Base-by-base conservation (phyloP, 2,113 vertebrate genomes). In the Tamias sibiricus region DNA sequence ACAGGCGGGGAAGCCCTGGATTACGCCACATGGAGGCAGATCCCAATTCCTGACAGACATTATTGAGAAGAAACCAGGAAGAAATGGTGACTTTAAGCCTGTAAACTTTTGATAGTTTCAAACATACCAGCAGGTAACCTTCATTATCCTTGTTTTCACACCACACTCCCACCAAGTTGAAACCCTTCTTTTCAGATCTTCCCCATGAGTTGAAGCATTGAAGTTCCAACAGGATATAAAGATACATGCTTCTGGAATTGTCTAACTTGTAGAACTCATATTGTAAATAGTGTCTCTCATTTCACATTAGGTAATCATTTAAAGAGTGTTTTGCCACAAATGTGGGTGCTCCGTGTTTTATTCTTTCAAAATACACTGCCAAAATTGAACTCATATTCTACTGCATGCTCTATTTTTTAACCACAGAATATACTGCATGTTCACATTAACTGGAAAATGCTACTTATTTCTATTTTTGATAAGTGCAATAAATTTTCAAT, bases 321-420 rank as follows among this genome's bases (percentile, higher is more conserved):
- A 69, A 62, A 81, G 59, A 91, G 91, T 40, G 94, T 71, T 91
- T 90, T 79, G 83, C 32, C 82, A 80, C 47, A 95, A 92, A 92
- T 5, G n/a, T 47, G 37, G 87, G 24, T n/a, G 49, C 7, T 80
- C 72, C 30, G 75, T 91, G 92, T 84, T 91, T 85, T 57, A 62
- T 79, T 84, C 79, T 96, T 85, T 94, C 72, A 83, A 95, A 86
- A 82, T 71, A 80, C 47, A 6, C 52, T 91, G 77, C 37, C 85
- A 92, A 85, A 76, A 90, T 32, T 91, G 37, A 93, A 94, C 68
- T 86, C 35, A 26, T 40, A 85, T 82, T 81, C 81, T 68, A 84
- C 14, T 37, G 20, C 91, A 6, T 49, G 10, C 28, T 89, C 85
- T 90, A 19, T 47, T 92, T 92, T 89, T 75, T 69, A 94, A 91